Conservation (phyloP, 2,113 vertebrate genomes). For the Girardinichthys multiradiatus region DNA sequence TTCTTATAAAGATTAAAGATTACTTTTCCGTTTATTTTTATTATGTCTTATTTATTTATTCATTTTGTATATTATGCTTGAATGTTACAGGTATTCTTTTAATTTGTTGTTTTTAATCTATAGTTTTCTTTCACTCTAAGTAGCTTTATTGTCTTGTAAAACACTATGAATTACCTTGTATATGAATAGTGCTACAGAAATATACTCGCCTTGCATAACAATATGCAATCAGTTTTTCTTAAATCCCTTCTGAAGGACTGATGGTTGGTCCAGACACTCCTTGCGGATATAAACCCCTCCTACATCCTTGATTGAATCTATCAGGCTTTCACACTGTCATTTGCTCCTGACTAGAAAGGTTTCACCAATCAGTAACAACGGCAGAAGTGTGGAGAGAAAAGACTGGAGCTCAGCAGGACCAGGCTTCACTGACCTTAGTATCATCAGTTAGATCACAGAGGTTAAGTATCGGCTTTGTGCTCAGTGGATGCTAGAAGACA, state of each 20-base stretch:
- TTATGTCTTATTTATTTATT: too few relatives aligned
- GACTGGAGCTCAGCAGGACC: not conserved
- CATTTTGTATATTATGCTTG: too few relatives aligned
- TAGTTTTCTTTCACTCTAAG: too few relatives aligned
- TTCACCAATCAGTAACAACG: not conserved
- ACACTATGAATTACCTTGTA: not conserved
- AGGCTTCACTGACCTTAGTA: not conserved
- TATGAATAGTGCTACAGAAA: not conserved
- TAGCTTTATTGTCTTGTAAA: not conserved
- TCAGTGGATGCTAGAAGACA: slow-evolving; percentile 4
- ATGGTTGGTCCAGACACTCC: not conserved
- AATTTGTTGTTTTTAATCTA: too few relatives aligned
- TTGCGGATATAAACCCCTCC: not conserved
- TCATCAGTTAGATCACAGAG: slow-evolving; percentile 3
- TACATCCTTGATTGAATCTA: not conserved
- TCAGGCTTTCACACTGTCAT: not conserved
- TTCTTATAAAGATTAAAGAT: too few relatives aligned
- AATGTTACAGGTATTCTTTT: too few relatives aligned
- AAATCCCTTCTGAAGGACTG: not conserved
- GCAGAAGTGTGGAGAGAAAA: not conserved
- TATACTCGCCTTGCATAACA: not conserved
- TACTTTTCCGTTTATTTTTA: too few relatives aligned
- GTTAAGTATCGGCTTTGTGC: not conserved
- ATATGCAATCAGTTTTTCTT: not conserved
- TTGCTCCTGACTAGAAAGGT: not conserved